Evolutionary conservation across 2,797 vertebrate genomes (phyloP), one percentile per base, ranked within the genome.

Genomic region (Oceanodroma leucorhoa): DNA sequence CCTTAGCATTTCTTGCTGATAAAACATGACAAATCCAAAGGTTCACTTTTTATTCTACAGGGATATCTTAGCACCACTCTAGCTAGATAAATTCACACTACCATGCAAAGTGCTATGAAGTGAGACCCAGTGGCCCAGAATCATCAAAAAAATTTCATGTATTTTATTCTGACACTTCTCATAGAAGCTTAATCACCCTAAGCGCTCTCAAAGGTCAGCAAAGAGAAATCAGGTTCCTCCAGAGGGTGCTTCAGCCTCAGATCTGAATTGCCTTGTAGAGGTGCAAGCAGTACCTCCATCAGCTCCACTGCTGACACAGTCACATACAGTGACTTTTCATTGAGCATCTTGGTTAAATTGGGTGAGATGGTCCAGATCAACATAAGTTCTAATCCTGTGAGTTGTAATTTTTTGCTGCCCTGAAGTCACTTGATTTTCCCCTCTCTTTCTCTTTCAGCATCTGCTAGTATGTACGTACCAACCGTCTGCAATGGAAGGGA

Each of bases 401-500:
- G 45, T 10, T 66, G 30, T 20, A 50, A 27, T 12, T 38, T 53
- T 46, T 36, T 45, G 18, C 29, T 5, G 5, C 18, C 6, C 34
- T 67, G 43, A 86, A 71, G 3, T 16, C 40, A 24, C 64, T 21
- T 96, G 50, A 97, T 78, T 26, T 58, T 60, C 32, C 41, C 87
- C 22, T 70, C 69, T 80, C 54, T 93, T 95, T 96, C 89, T 96
- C 90, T 98, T 97, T 26, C 96, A 99, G 99, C 99, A 73, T 99
- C 99, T 30, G 99, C 99, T 89, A 99, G 99, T 14, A 98, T 99
- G 54, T 99, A 98, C 1, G 99, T 99, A 60, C 99, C 99, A 0
- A 99, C 99, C 0, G 98, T 99, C 96, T 99, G 99, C 97, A 99
- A 99, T 2, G 99, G 99, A 95, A 98, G 99, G 96, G 99, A 99